Conservation (phyloP, 2,888 invertebrate species). For the Caenorhabditis sp. region DNA sequence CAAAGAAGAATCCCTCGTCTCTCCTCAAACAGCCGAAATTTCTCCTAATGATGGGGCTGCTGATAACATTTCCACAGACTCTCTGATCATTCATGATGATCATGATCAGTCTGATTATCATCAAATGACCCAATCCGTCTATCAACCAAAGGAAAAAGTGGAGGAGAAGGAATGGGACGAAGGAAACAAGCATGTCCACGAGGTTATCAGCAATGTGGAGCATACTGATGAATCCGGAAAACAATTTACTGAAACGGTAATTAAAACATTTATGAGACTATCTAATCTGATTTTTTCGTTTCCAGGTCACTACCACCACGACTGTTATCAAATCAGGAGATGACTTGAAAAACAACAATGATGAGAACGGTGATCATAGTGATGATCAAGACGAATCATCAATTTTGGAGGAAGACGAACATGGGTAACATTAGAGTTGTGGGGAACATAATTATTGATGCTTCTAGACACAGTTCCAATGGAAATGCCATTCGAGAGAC, state of each 20-base stretch:
- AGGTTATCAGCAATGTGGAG: constrained; percentile 16
- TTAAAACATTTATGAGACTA: neutral
- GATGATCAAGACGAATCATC: constrained; percentile 19
- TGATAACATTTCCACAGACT: constrained; percentile 65
- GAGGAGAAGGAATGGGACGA: constrained; percentile 40
- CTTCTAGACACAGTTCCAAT: constrained; percentile 42
- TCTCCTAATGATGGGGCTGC: constrained; percentile 1
- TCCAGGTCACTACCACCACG: constrained; percentile 55
- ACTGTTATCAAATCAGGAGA: constrained; percentile 60
- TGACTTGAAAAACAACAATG: constrained; percentile 62
- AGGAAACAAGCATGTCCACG: constrained; percentile 34
- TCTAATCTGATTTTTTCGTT: neutral
- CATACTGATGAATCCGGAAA: constrained; percentile 38
- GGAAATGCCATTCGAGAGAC: constrained; percentile 49
- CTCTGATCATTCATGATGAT: constrained; percentile 62
- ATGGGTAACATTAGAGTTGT: too few relatives aligned
- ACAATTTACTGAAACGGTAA: constrained; percentile 34
- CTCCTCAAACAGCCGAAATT: neutral
- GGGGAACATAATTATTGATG: too few relatives aligned
- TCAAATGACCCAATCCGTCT: constrained; percentile 59
- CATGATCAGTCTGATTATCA: constrained; percentile 20
- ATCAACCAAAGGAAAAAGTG: constrained; percentile 37
- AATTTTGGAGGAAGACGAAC: constrained; percentile 32
- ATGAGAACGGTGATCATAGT: constrained; percentile 22
- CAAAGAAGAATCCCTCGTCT: neutral